A percentile compares a stretch with the other conserved stretches of the same genome.
phyloP scores from a whole-genome alignment of 2,888 invertebrate species.

The Temnothorax ravouxi region DNA sequence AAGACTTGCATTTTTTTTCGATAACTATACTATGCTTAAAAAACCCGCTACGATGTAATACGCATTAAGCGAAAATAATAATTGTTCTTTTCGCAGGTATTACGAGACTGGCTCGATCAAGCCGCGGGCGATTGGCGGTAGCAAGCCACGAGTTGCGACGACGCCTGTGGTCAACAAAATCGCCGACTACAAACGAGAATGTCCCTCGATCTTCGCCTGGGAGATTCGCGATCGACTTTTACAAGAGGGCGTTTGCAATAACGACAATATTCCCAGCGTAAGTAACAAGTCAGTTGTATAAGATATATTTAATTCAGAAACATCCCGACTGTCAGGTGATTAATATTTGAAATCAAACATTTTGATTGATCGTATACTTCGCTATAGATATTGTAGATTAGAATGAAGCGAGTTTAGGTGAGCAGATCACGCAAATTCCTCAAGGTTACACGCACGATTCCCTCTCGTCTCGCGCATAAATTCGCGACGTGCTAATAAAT shows the following conservation, averaged over 20 bases:
- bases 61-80: constrained; percentile 32
- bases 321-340: neutral
- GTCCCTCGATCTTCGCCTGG: constrained; percentile 99
- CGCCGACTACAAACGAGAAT: constrained; percentile 98
- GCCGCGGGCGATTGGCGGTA: constrained; percentile 98
- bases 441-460: neutral
- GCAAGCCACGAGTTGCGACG: constrained; percentile 98
- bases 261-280: constrained; percentile 99
- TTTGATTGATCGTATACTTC: neutral
- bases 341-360: neutral
- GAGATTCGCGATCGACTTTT: constrained; percentile 98
- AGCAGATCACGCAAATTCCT: neutral
- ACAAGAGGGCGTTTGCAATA: constrained; percentile 97
- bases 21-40: constrained; percentile 1
- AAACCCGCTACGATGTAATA: neutral
- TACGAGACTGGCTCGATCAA: constrained; percentile 99
- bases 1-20: constrained; percentile 8
- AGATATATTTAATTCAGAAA: neutral
- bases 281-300: constrained; percentile 87
- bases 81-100: constrained; percentile 89
- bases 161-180: constrained; percentile 97
- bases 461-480: constrained; percentile 2
- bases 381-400: neutral
- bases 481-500: constrained; percentile 44
- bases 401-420: neutral